Evolutionary conservation across 2,888 invertebrate species (phyloP), one percentile per base, ranked within the genome.

Genomic region (Branchipolynoe longqiensis): DNA sequence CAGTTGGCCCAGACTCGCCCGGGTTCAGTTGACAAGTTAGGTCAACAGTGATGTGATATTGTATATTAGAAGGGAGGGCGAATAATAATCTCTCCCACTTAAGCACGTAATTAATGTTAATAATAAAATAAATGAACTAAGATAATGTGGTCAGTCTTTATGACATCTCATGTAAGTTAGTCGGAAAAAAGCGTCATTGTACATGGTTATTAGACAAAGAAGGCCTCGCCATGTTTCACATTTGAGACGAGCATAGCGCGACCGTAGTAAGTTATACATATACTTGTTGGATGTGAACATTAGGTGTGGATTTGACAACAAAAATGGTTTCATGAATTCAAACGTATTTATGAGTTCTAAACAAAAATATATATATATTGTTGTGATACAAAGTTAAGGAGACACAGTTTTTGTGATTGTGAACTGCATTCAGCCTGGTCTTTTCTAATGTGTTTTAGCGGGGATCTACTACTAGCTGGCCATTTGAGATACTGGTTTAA

Each of bases 331-430:
- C 25, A 62, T 31, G 25, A 62, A n/a, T 62, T 62, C 28, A n/a
- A 3, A 62, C 62, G 31, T 62, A 62, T 62, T 62, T 62, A 62
- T 62, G 62, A 25, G 31, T n/a, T n/a, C 25, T 62, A n/a, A 28
- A 56, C 25, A 22, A 14, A 56, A n/a, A n/a, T 56, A 62, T 31
- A 62, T 2, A 62, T 31, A 62, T 12, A 62, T 25, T 31, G 28
- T 62, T 62, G 62, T 62, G 62, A 62, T 62, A 62, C 62, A 25
- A n/a, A 18, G 62, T 62, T 62, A 62, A 62, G n/a, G 25, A n/a
- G 62, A 12, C 62, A 62, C 31, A 14, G 62, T 62, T 62, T 3
- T 14, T 22, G 22, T 22, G 25, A 31, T 62, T 58, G 58, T 58
- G 14, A 58, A 14, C 28, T 62, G 62, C 31, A 62, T 62, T 56